Conservation (phyloP, 2,888 invertebrate species). For the Omphaloscelis lunosa region DNA sequence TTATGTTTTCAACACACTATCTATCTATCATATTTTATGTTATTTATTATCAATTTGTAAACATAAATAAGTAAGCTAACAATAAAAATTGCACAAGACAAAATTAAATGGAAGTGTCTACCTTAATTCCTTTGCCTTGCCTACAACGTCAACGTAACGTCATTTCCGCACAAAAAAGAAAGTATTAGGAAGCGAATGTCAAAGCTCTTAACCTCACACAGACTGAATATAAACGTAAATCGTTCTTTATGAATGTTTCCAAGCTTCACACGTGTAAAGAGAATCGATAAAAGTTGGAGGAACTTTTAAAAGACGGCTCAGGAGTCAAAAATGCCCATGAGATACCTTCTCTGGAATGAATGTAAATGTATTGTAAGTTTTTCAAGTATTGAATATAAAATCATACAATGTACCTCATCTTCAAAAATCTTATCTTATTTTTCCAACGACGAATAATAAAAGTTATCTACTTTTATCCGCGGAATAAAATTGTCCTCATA, state of each 20-base stretch:
- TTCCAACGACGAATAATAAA: not conserved
- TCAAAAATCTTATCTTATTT: no score
- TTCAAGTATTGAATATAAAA: not conserved
- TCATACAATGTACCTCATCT: no score
- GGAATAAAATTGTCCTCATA: no score
- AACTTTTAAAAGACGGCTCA: constrained; percentile 38
- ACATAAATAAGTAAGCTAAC: not conserved
- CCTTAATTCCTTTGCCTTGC: constrained; percentile 9
- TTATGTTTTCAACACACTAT: no score
- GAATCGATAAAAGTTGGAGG: constrained; percentile 14
- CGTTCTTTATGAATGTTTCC: constrained; percentile 34
- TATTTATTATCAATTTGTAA: not conserved
- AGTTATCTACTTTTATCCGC: no score
- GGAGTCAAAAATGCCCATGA: not conserved
- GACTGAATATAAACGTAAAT: constrained; percentile 22
- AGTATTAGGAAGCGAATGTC: not conserved
- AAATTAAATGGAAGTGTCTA: not conserved
- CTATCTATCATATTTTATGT: not conserved
- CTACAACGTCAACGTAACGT: constrained; percentile 5
- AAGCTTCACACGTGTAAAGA: constrained; percentile 10
- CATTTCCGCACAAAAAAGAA: not conserved
- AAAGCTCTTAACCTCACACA: constrained; percentile 1
- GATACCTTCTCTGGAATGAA: no score
- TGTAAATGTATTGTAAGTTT: no score
- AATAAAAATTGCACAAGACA: not conserved